Conservation (phyloP, 2,888 invertebrate genomes). For the Mythimna impura region DNA sequence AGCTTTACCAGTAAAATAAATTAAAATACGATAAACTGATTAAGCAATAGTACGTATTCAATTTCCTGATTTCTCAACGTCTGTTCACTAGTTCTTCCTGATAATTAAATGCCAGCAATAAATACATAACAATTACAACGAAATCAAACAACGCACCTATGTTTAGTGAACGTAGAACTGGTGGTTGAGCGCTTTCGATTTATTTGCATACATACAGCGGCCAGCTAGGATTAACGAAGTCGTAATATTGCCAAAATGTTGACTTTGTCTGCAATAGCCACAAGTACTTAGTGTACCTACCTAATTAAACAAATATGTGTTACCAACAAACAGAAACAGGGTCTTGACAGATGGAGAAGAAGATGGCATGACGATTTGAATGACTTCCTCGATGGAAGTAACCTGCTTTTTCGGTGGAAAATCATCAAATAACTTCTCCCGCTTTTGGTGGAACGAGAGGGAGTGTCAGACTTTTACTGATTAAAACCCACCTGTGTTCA, state of each 20-base stretch:
- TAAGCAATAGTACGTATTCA: too few species aligned
- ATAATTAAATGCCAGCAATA: too few species aligned
- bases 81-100: not conserved
- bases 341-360: not conserved
- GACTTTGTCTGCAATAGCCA: not conserved
- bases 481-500: too few species aligned
- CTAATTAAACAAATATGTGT: not conserved
- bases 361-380: not conserved
- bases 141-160: conserved; percentile 61
- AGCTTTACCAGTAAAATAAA: not conserved
- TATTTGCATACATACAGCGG: conserved; percentile 83
- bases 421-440: too few species aligned
- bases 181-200: conserved; percentile 81
- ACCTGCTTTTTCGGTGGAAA: too few species aligned
- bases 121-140: not conserved
- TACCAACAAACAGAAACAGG: not conserved
- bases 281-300: not conserved
- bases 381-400: not conserved
- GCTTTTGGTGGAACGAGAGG: too few species aligned
- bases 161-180: conserved; percentile 65
- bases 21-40: not conserved
- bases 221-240: conserved; percentile 40
- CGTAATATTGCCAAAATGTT: conserved; percentile 32
- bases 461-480: too few species aligned
- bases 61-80: too few species aligned